These are phyloP conservation scores for Lampris megalopsis DNA, from an alignment of 2,113 vertebrate genomes.

Conservation along the genomic window DNA sequence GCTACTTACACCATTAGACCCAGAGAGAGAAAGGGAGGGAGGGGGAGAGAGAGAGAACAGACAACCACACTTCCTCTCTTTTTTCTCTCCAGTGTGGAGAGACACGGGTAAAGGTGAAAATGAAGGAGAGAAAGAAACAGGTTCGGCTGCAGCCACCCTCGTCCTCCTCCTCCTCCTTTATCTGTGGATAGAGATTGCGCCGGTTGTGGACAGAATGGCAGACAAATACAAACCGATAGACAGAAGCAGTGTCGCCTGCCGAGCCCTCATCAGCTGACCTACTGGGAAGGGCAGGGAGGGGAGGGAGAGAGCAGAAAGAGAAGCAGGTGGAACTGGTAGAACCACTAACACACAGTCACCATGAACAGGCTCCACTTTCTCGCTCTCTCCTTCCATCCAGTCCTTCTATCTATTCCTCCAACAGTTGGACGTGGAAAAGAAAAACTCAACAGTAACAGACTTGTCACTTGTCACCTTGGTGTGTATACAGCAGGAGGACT, in stretches of 20 bases:
- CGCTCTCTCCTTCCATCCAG: constrained; percentile 10
- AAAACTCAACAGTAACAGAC: background rate
- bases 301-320: constrained; percentile 8
- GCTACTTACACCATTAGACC: constrained; percentile 43
- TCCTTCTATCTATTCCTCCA: constrained; percentile 32
- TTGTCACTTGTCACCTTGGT: background rate
- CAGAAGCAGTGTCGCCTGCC: constrained; percentile 36
- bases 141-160: constrained; percentile 28
- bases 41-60: constrained; percentile 2
- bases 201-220: constrained; percentile 24
- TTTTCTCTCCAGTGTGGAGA: constrained; percentile 24
- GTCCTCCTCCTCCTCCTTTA: constrained; percentile 31
- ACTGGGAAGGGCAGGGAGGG: constrained; percentile 30
- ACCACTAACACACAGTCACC: constrained; percentile 48
- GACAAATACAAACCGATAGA: background rate
- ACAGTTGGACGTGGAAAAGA: constrained; percentile 24
- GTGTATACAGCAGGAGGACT: too few species aligned
- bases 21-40: background rate
- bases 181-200: constrained; percentile 29
- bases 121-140: constrained; percentile 21
- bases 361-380: constrained; percentile 60
- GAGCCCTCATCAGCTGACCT: constrained; percentile 71
- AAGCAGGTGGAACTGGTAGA: constrained; percentile 82
- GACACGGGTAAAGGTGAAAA: constrained; percentile 34
- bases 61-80: constrained; percentile 4